Evolutionary conservation across 2,888 invertebrate species (phyloP).

Genomic region (Trypoxylon attenuatum): DNA sequence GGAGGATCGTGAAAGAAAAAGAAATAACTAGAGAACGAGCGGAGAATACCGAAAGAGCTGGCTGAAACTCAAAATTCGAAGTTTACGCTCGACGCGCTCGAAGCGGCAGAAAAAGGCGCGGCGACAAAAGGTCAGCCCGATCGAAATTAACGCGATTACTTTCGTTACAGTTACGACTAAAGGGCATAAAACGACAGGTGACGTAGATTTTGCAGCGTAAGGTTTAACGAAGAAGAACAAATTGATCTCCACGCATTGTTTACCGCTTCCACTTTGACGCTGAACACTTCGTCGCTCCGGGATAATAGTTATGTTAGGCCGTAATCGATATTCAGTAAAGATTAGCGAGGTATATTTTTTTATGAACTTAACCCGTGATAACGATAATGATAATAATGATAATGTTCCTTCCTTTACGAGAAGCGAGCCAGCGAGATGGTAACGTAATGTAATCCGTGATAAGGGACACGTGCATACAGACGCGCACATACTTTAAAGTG

Average conservation of each 20-base stretch:
- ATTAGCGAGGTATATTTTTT: conserved; percentile 27
- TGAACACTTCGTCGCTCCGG: conserved; percentile 1
- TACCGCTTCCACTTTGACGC: conserved; percentile 2
- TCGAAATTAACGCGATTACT: no score
- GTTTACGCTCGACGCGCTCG: no score
- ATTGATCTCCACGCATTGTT: conserved; percentile 2
- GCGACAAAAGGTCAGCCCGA: no score
- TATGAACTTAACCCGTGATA: conserved; percentile 13
- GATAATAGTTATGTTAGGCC: background rate
- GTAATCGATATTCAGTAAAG: conserved; percentile 8
- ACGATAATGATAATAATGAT: conserved; percentile 8
- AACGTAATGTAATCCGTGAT: conserved; percentile 11
- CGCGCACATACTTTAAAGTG: conserved; percentile 32
- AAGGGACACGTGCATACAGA: no score
- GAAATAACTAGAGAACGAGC: no score
- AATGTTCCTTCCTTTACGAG: conserved; percentile 14
- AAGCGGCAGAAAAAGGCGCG: no score
- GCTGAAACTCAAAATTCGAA: no score
- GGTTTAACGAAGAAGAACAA: conserved; percentile 7
- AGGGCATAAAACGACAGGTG: no score
- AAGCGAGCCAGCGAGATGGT: background rate
- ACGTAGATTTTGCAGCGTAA: no score
- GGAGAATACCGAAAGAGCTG: no score
- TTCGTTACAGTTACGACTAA: no score
- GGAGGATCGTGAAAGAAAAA: no score